Base-by-base conservation (phyloP, 2,113 vertebrate genomes). In the Catharus minimus region DNA sequence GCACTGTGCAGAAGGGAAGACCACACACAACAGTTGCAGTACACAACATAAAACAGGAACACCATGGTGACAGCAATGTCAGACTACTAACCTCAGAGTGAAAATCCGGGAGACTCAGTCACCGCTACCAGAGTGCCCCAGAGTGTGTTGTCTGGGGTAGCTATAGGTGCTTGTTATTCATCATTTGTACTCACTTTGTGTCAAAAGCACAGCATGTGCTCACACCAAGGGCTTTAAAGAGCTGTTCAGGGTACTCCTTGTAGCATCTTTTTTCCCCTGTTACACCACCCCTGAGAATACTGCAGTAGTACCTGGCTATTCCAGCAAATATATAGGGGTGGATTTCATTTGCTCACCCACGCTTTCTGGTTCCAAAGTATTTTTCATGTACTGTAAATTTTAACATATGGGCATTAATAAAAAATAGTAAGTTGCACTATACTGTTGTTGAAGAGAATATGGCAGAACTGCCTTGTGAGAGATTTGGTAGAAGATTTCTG, bases 41-140 rank as follows among this genome's bases (percentile, higher is more conserved):
- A 41, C 12, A 44, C 46, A 27, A 9, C 5, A 16, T 4, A 43
- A 68, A 86, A 20, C 19, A 66, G 24, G 5, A 89, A 58, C 62
- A 39, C n/a, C 18, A 28, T 1, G 5, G 44, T 16, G 17, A 69
- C 41, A 55, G 15, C 49, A 16, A 12, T 0, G 2, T 6, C 11
- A 75, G 43, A 81, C 13, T 33, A 33, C 32, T 33, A 60, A 71
- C 1, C 38, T 38, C 33, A 0, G 49, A 43, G 13, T 32, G 21
- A 43, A 82, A 87, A 52, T 21, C 33, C 53, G 49, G 19, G 39
- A 83, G 17, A 76, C 5, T 10, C 43, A 23, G n/a, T 14, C 46
- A 57, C 24, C 26, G 38, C 55, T 26, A 26, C 8, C 7, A 41
- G 18, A 83, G 21, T 7, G 38, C 3, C 30, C 44, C 22, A 23